These are phyloP conservation scores for Mormyrus iriodes DNA, from an alignment of 2,113 vertebrate genomes.

Conservation along the genomic window DNA sequence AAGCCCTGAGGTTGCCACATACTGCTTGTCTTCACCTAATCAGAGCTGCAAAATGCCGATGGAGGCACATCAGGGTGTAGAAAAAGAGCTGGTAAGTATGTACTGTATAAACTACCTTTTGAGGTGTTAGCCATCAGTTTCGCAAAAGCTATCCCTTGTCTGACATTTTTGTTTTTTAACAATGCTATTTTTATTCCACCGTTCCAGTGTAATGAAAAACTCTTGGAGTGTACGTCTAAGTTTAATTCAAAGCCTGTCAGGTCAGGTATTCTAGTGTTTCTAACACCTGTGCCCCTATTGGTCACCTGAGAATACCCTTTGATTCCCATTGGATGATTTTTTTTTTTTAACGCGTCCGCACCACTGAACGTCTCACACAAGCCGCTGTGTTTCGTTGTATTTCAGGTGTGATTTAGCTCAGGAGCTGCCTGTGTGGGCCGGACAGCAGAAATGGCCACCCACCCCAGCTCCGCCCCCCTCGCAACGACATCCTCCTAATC, in stretches of 20 bases:
- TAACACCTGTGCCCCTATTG: neutral
- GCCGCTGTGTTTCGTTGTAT: slow-evolving; percentile 3
- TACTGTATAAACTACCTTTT: neutral
- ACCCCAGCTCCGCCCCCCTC: neutral
- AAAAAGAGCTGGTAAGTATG: neutral
- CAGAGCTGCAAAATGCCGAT: neutral
- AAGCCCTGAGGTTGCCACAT: too few relatives aligned
- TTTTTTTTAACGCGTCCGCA: neutral
- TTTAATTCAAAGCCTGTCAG: neutral
- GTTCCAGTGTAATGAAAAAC: neutral
- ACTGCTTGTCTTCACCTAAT: neutral
- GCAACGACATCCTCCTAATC: neutral
- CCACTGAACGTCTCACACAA: neutral
- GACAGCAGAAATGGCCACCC: neutral
- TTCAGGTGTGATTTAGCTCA: neutral
- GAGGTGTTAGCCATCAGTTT: neutral
- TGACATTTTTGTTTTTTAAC: neutral
- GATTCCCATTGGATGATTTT: neutral
- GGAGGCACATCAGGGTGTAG: neutral
- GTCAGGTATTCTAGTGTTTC: neutral
- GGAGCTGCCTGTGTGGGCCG: neutral
- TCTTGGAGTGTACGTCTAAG: neutral
- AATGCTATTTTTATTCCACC: neutral
- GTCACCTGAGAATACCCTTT: neutral
- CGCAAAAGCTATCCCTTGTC: neutral